Conservation (phyloP, 2,888 invertebrate species). For the Scelioninae gen. 1 region DNA sequence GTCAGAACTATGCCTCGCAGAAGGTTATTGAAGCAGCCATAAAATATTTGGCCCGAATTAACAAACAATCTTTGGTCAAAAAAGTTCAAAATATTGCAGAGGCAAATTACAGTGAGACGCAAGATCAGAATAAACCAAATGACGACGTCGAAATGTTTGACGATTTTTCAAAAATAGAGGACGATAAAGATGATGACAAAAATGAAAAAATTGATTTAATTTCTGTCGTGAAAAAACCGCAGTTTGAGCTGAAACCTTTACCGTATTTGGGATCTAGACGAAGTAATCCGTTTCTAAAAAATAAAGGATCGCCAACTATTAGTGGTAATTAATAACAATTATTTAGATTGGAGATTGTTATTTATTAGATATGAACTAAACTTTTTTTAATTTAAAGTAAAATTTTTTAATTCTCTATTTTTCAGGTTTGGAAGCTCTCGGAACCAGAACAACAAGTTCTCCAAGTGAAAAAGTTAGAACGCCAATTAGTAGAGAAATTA, state of each 20-base stretch:
- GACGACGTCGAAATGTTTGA: conserved; percentile 74
- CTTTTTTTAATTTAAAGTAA: not conserved
- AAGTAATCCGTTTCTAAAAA: conserved; percentile 85
- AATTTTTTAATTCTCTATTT: not conserved
- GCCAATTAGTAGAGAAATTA: conserved; percentile 34
- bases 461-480: conserved; percentile 13
- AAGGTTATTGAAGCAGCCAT: conserved; percentile 92
- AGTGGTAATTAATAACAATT: conserved; percentile 69
- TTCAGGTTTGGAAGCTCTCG: conserved; percentile 72
- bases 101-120: conserved; percentile 78
- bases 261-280: conserved; percentile 74
- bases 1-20: conserved; percentile 91
- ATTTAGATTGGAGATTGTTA: too few species aligned
- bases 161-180: conserved; percentile 41
- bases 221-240: conserved; percentile 72
- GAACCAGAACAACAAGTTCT: conserved; percentile 1
- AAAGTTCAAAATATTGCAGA: conserved; percentile 86
- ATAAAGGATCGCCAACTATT: conserved; percentile 61
- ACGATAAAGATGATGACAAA: conserved; percentile 70
- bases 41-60: conserved; percentile 93
- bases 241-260: conserved; percentile 80
- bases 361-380: too few species aligned
- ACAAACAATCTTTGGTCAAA: conserved; percentile 91
- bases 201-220: conserved; percentile 67
- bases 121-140: conserved; percentile 73